Evolutionary conservation across 2,113 vertebrate genomes (phyloP).

Genomic region (Oncorhynchus mykiss): DNA sequence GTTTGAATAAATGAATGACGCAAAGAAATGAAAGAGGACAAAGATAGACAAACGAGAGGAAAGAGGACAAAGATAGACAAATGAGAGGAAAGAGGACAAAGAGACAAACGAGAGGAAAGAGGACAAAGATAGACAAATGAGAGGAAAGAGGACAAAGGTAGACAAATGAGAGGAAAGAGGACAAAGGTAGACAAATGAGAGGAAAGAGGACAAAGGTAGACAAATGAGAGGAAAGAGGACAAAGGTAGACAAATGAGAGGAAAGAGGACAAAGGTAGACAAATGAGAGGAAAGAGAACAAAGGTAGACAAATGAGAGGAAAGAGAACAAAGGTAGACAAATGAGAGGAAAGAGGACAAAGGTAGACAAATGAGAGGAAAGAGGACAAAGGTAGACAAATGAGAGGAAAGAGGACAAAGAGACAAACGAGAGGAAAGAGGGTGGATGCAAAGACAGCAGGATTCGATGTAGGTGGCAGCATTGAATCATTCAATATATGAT

Average conservation of each 20-base stretch:
- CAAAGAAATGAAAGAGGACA: neutral
- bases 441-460: constrained; percentile 26
- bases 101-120: neutral
- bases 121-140: neutral
- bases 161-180: neutral
- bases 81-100: neutral
- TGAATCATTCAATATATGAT: constrained; percentile 25
- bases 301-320: neutral
- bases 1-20: neutral
- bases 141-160: neutral
- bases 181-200: neutral
- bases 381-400: too few species aligned
- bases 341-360: neutral
- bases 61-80: neutral
- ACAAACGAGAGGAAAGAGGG: neutral
- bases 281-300: neutral
- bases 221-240: neutral
- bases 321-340: neutral
- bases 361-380: neutral
- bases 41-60: neutral
- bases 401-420: neutral
- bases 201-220: neutral
- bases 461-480: constrained; percentile 3
- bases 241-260: neutral
- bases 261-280: neutral